Conservation (phyloP, 2,888 invertebrate genomes). For the Dicyrtomina minuta region DNA sequence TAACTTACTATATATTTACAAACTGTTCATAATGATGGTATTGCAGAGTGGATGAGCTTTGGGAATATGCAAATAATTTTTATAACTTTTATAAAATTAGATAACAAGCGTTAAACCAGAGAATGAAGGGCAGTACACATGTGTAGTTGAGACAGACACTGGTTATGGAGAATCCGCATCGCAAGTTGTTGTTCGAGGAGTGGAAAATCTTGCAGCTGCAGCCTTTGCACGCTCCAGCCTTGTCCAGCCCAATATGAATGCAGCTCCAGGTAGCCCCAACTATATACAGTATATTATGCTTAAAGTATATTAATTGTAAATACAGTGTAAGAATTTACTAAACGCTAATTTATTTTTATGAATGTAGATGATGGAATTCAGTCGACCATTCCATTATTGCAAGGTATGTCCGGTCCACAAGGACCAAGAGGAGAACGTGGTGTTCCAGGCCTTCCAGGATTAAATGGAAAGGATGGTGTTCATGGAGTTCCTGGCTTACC, state of each 20-base stretch:
- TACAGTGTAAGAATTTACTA: too few relatives aligned
- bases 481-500: conserved; percentile 4
- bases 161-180: conserved; percentile 10
- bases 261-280: too few relatives aligned
- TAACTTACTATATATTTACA: too few relatives aligned
- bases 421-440: conserved; percentile 6
- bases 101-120: too few relatives aligned
- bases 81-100: background rate
- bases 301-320: too few relatives aligned
- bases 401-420: conserved; percentile 11
- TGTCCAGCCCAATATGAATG: too few relatives aligned
- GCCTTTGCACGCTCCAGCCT: too few relatives aligned
- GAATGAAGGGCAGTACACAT: conserved; percentile 9
- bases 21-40: too few relatives aligned
- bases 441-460: conserved; percentile 7
- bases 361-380: too few relatives aligned
- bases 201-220: background rate
- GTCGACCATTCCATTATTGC: background rate
- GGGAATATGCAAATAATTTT: background rate
- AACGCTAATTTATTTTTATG: too few relatives aligned
- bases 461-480: conserved; percentile 9
- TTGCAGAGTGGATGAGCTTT: too few relatives aligned
- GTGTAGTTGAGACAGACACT: background rate
- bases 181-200: background rate
- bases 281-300: too few relatives aligned